A percentile compares a stretch with the other conserved stretches of the same genome.
phyloP scores from a whole-genome alignment of 2,888 invertebrate species.

The Parthenolecanium corni region DNA sequence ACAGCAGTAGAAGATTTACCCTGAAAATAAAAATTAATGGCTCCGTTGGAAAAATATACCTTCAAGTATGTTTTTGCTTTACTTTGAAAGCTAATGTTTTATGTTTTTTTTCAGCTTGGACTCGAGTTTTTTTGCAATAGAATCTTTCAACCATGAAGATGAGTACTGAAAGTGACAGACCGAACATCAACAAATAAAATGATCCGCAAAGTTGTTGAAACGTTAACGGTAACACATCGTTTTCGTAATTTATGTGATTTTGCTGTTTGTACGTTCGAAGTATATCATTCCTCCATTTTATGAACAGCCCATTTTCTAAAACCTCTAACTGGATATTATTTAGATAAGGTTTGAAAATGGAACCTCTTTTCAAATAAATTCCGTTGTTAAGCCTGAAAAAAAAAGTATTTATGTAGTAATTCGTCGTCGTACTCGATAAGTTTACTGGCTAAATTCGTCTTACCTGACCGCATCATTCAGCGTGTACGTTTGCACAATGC shows the following conservation, averaged over 20 bases:
- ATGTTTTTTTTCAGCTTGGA: too few species aligned
- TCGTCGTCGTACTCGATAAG: neutral
- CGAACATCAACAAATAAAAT: slow-evolving; percentile 21
- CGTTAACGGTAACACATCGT: slow-evolving; percentile 16
- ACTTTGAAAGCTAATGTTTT: too few species aligned
- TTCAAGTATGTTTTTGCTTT: too few species aligned
- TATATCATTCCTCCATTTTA: slow-evolving; percentile 23
- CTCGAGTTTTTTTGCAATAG: too few species aligned
- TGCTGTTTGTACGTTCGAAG: neutral
- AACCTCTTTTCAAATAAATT: slow-evolving; percentile 29
- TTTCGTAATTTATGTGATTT: neutral
- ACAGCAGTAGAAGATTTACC: too few species aligned
- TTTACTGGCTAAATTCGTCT: neutral
- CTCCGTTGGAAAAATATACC: too few species aligned
- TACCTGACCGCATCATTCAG: slow-evolving; percentile 18
- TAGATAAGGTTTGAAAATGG: slow-evolving; percentile 7
- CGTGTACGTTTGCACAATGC: slow-evolving; percentile 6
- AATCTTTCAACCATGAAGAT: too few species aligned
- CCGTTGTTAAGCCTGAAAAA: slow-evolving; percentile 24
- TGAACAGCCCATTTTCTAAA: slow-evolving; percentile 26
- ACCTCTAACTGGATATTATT: slow-evolving; percentile 11
- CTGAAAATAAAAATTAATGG: too few species aligned
- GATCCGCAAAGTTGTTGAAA: slow-evolving; percentile 21
- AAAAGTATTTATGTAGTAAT: neutral
- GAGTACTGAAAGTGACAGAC: slow-evolving; percentile 1